A percentile compares a stretch with the other conserved stretches of the same genome.
These are phyloP conservation scores for Tupaia tana DNA, from an alignment of 2,113 vertebrate genomes.

Conservation along the genomic window DNA sequence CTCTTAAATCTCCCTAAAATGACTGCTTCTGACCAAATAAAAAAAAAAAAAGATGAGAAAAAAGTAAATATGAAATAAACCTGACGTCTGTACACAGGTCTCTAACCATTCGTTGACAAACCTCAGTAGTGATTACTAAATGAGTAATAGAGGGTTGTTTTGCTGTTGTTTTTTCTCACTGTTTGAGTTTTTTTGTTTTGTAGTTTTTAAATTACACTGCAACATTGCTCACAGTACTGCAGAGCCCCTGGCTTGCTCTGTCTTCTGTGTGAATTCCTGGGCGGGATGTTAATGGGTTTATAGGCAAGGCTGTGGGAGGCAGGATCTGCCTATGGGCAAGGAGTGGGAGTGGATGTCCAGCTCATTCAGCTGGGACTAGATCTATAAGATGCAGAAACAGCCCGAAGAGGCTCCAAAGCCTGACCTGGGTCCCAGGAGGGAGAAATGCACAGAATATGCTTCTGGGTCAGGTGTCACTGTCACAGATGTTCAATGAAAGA, in stretches of 20 bases:
- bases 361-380: background rate
- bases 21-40: background rate
- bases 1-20: constrained; percentile 41
- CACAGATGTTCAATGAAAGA: background rate
- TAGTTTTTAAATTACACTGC: background rate
- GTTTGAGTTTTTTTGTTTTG: no score
- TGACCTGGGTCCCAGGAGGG: background rate
- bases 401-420: background rate
- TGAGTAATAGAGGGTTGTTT: background rate
- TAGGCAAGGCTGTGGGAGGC: background rate
- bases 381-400: background rate
- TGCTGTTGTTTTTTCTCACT: no score
- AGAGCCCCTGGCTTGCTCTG: background rate
- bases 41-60: background rate
- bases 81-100: background rate
- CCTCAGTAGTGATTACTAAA: background rate
- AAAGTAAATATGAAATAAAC: constrained; percentile 32
- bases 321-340: background rate
- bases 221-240: background rate
- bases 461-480: background rate
- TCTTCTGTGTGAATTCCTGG: background rate
- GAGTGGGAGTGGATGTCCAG: accelerated
- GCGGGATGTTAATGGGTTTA: background rate
- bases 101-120: constrained; percentile 19
- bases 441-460: background rate